A percentile compares a stretch with the other conserved stretches of the same genome.
phyloP scores from a whole-genome alignment of 2,113 vertebrate genomes.

The Pollachius pollachius region DNA sequence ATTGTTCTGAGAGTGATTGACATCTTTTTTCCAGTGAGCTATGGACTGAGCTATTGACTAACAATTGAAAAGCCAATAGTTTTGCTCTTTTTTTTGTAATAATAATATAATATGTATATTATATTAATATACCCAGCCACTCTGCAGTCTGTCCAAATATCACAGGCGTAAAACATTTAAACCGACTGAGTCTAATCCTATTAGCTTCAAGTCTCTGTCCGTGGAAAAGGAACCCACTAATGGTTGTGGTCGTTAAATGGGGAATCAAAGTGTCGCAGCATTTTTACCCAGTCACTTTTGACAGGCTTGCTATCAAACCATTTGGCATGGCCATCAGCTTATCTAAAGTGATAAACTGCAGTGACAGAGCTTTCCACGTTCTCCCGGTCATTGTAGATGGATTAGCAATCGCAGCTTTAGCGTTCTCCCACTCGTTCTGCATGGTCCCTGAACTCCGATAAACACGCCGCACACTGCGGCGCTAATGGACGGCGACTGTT shows the following conservation, averaged over 20 bases:
- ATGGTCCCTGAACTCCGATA: constrained; percentile 19
- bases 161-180: too few relatives aligned
- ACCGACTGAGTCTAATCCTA: neutral
- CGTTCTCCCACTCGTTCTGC: constrained; percentile 18
- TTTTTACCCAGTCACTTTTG: constrained; percentile 11
- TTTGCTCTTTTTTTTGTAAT: too few relatives aligned
- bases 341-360: constrained; percentile 40
- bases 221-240: constrained; percentile 3
- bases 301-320: constrained; percentile 7
- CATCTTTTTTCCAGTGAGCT: too few relatives aligned
- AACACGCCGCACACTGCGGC: constrained; percentile 11
- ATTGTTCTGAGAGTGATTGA: too few relatives aligned
- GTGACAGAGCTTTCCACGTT: constrained; percentile 33
- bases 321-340: constrained; percentile 28
- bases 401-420: constrained; percentile 21
- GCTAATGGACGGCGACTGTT: neutral
- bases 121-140: too few relatives aligned
- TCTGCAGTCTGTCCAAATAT: too few relatives aligned
- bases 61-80: too few relatives aligned
- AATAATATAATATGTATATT: too few relatives aligned
- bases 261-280: constrained; percentile 14
- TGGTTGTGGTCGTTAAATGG: constrained; percentile 27
- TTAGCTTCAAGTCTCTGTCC: constrained; percentile 5
- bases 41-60: too few relatives aligned
- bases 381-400: neutral